These are phyloP conservation scores for Aelia acuminata DNA, from an alignment of 2,888 invertebrate genomes.

Conservation along the genomic window DNA sequence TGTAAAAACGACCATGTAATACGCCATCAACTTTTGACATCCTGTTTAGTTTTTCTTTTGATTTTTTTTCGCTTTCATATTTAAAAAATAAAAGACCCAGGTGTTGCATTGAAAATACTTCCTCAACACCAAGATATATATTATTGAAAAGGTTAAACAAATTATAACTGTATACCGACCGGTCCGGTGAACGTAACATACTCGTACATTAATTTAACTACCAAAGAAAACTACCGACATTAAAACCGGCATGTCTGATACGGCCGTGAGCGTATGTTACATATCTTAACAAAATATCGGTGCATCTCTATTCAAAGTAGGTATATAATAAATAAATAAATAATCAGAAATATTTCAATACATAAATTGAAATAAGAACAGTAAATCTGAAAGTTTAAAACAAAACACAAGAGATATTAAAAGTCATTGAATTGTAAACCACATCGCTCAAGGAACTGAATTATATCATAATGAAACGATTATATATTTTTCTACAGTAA, in stretches of 20 bases:
- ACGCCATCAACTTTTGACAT: too few relatives aligned
- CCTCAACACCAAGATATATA: background rate
- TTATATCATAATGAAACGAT: background rate
- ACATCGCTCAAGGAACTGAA: background rate
- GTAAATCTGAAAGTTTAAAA: background rate
- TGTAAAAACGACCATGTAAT: too few relatives aligned
- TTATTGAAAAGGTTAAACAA: constrained; percentile 28
- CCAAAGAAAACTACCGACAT: background rate
- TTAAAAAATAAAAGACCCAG: background rate
- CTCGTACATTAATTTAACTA: constrained; percentile 4
- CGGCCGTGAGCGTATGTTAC: background rate
- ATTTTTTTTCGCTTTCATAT: too few relatives aligned
- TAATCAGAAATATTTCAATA: background rate
- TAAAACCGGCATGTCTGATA: background rate
- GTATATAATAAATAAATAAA: background rate
- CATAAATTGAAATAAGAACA: background rate
- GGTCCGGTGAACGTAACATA: background rate
- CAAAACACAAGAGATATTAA: background rate
- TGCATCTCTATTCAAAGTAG: background rate
- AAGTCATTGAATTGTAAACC: background rate
- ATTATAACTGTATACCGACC: constrained; percentile 19
- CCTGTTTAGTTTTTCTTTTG: too few relatives aligned
- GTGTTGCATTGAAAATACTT: background rate
- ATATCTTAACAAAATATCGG: too few relatives aligned
- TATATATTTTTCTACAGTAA: too few relatives aligned